Conservation (phyloP, 1,140 invertebrate genomes). For the Drosophila truncata region DNA sequence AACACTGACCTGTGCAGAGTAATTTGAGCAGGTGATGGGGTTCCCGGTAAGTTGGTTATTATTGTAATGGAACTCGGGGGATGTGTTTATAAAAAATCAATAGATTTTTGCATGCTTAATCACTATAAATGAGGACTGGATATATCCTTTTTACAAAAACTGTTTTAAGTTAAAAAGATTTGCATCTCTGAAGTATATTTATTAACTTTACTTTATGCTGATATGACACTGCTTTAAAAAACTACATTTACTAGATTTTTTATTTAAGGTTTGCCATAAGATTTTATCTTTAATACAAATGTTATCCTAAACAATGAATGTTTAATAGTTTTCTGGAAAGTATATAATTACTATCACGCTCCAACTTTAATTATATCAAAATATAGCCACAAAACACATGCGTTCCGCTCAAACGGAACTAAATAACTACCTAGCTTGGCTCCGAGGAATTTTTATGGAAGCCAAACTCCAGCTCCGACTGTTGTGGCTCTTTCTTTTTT, state of each 20-base stretch:
- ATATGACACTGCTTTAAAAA: neutral
- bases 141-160: neutral
- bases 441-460: conserved; percentile 50
- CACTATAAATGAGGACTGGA: neutral
- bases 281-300: neutral
- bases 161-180: neutral
- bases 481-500: conserved; percentile 9
- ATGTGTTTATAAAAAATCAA: neutral
- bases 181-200: neutral
- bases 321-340: neutral
- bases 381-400: conserved; percentile 5
- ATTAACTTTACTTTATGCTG: neutral
- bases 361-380: conserved; percentile 8
- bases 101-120: neutral
- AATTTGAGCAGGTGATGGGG: conserved; percentile 35
- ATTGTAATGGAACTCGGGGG: neutral
- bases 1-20: conserved; percentile 16
- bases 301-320: neutral
- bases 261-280: neutral
- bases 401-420: conserved; percentile 54
- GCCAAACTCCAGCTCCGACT: conserved; percentile 1
- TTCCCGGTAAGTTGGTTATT: conserved; percentile 24
- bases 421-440: conserved; percentile 14
- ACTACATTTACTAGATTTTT: neutral
- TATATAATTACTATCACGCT: conserved; percentile 1